Conservation (phyloP, 2,888 invertebrate species). For the Idaea biselata region DNA sequence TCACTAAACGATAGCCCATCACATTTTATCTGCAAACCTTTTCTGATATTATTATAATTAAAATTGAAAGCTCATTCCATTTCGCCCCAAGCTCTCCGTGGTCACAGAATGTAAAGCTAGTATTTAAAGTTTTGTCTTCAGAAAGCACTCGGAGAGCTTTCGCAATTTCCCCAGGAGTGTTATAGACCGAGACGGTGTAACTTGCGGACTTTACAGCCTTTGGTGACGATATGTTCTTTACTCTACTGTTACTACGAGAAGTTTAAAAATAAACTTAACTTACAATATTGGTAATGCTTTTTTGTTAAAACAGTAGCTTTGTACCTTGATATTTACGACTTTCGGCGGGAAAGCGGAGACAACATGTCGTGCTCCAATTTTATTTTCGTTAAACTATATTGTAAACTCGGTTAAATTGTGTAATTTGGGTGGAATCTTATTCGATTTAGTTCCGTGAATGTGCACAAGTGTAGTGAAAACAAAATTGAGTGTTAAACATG, state of each 20-base stretch:
- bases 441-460: too few species aligned
- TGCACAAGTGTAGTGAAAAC: too few species aligned
- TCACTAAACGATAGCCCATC: neutral
- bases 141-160: neutral
- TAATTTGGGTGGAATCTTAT: too few species aligned
- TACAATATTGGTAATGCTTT: too few species aligned
- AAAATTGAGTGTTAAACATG: too few species aligned
- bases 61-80: neutral
- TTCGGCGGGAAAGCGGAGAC: too few species aligned
- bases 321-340: too few species aligned
- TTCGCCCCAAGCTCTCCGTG: neutral
- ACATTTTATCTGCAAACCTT: neutral
- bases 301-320: too few species aligned
- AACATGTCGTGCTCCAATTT: too few species aligned
- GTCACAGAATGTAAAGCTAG: neutral
- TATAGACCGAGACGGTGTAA: neutral
- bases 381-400: too few species aligned
- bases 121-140: neutral
- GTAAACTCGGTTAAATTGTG: too few species aligned
- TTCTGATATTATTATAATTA: neutral
- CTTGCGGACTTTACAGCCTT: neutral
- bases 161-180: neutral
- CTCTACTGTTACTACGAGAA: neutral
- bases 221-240: neutral
- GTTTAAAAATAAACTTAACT: neutral